Base-by-base conservation (phyloP, 2,797 vertebrate genomes). In the Australoheros facetus region DNA sequence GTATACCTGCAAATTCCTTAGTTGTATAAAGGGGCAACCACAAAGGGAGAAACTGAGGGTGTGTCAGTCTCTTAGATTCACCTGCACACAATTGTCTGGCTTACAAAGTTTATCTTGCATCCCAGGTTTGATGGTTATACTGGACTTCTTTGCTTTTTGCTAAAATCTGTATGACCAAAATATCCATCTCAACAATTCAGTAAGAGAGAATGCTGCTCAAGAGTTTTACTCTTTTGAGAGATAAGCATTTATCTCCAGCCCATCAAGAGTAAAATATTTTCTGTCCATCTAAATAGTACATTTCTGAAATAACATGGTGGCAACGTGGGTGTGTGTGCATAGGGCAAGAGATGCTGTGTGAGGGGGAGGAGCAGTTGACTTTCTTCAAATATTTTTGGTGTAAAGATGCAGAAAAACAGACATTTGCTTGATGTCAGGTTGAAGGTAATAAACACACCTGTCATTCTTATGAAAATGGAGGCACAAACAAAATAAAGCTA, bases 11-110 rank as follows among this genome's bases (percentile, higher is more conserved):
- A 59, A 58, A 83, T 66, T 37, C 34, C 56, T 42, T 73, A 69
- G 19, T 5, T 76, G 11, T 72, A 56, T 16, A 28, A 7, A 48
- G 9, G 59, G 26, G 13, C 48, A 59, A 64, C 28, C 60, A 73
- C 57, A 53, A 71, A 71, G 34, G 77, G 7, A 42, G 26, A 58
- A 75, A 58, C 56, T 2, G 9, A 85, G 77, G 77, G 89, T 56
- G 75, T 80, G 87, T 73, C 72, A 0, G 42, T 19, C 39, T 77
- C 59, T 51, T 66, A 53, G 19, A 21, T 28, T 75, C 0, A 21
- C 56, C 42, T 42, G 81, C 58, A 73, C 71, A 70, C 7, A 7
- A 7, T 14, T 19, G 77, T 42, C 53, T 71, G 57, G 7, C 73
- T 74, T 39, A 19, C 10, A 60, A 37, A 21, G 58, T 21, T 13